Evolutionary conservation across 1,140 invertebrate genomes (phyloP).

Genomic region (Cydia strobilella): DNA sequence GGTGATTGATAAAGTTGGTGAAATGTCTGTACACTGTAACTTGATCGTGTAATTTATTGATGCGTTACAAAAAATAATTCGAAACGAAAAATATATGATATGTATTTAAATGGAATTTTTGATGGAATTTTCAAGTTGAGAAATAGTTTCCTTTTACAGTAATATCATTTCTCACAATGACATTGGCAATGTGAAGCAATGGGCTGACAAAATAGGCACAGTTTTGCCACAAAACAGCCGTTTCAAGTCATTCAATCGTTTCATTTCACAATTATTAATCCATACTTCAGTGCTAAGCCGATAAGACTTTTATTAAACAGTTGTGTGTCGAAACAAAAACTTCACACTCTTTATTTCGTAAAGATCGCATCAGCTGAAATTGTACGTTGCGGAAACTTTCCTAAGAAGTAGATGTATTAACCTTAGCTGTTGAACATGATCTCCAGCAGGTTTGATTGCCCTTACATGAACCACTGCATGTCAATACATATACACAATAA

Average conservation of each 20-base stretch:
- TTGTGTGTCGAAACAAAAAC: neutral
- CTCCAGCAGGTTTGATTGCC: no score
- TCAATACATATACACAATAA: no score
- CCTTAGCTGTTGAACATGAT: no score
- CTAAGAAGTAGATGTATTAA: no score
- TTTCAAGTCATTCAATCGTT: slow-evolving; percentile 24
- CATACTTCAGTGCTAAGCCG: slow-evolving; percentile 11
- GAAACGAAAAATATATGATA: no score
- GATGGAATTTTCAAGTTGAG: neutral
- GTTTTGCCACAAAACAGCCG: slow-evolving; percentile 13
- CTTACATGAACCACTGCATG: no score
- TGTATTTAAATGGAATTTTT: no score
- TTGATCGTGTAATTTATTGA: no score
- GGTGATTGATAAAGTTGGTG: no score
- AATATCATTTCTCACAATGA: slow-evolving; percentile 20
- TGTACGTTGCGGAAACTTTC: no score
- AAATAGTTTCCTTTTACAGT: neutral
- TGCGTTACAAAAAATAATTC: no score
- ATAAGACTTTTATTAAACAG: slow-evolving; percentile 25
- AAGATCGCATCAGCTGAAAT: neutral
- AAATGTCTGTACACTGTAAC: no score
- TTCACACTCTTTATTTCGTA: neutral
- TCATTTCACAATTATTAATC: slow-evolving; percentile 31
- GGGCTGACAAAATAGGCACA: slow-evolving; percentile 19
- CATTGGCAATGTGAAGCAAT: slow-evolving; percentile 24